Evolutionary conservation across 1,140 invertebrate species (phyloP), one percentile per base, ranked within the genome.

Genomic region (Sinonovacula constricta): DNA sequence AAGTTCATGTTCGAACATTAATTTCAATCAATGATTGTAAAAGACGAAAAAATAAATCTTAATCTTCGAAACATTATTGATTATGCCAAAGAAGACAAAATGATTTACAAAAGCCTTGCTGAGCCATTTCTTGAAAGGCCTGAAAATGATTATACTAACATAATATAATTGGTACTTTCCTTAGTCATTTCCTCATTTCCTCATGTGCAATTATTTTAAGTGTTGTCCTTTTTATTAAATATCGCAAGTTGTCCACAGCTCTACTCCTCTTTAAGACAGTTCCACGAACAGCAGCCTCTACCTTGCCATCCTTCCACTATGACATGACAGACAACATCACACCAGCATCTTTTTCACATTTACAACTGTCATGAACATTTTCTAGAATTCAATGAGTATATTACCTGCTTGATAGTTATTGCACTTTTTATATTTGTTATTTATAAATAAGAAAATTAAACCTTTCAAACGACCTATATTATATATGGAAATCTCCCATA

Each of bases 351-450:
- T n/a, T n/a, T n/a, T n/a, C 4, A 7, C 3, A 5, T 54, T 4
- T 18, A n/a, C 26, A 18, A 54, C 4, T 54, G n/a, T 54, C 18
- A 54, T 54, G 5, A 4, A 54, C 4, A 54, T 54, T 54, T 54
- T 54, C 5, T n/a, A 4, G 53, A 54, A 54, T 54, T 54, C 26
- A 54, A 54, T n/a, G 53, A 54, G 26, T 54, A 54, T 54, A 54
- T 54, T 7, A 54, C 26, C 4, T 7, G n/a, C 26, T 18, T 4
- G n/a, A 22, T 54, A 54, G 18, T n/a, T 3, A 54, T 18, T 22
- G 5, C 3, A 4, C 3, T 7, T n/a, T 54, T 4, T 26, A 54
- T 54, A 5, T 54, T 22, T n/a, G n/a, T 7, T 26, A 54, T 54
- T 54, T 54, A 4, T n/a, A 54, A 54, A 54, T n/a, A n/a, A n/a